phyloP scores from a whole-genome alignment of 2,797 vertebrate species.

The Molossus molossus region DNA sequence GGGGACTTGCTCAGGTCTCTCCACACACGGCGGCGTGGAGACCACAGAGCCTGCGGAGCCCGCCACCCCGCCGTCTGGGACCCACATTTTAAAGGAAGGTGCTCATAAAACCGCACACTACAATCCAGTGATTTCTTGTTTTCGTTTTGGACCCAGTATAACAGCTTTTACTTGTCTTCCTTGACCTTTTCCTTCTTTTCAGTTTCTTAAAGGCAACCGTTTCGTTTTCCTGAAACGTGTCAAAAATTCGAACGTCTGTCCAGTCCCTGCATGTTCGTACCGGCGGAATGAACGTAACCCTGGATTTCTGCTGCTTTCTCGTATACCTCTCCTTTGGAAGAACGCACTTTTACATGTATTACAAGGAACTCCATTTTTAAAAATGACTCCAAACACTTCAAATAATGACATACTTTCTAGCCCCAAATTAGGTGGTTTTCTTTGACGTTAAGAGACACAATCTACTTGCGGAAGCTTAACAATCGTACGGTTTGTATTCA shows the following conservation, averaged over 20 bases:
- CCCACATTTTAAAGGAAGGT: background rate
- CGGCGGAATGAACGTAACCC: background rate
- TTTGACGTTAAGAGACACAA: background rate
- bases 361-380: conserved; percentile 29
- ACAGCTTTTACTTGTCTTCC: background rate
- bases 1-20: background rate
- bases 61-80: background rate
- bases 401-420: background rate
- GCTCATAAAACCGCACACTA: background rate
- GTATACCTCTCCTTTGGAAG: conserved; percentile 7
- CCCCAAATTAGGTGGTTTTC: background rate
- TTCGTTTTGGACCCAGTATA: background rate
- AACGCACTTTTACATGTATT: conserved; percentile 6
- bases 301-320: background rate
- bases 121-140: background rate
- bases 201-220: background rate
- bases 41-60: background rate
- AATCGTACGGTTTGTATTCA: background rate
- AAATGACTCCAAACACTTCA: background rate
- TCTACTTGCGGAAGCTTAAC: background rate
- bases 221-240: background rate
- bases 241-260: background rate
- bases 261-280: background rate
- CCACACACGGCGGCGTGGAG: background rate
- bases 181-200: background rate